These are phyloP conservation scores for Anhinga rufa DNA, from an alignment of 2,113 vertebrate species.

Conservation along the genomic window DNA sequence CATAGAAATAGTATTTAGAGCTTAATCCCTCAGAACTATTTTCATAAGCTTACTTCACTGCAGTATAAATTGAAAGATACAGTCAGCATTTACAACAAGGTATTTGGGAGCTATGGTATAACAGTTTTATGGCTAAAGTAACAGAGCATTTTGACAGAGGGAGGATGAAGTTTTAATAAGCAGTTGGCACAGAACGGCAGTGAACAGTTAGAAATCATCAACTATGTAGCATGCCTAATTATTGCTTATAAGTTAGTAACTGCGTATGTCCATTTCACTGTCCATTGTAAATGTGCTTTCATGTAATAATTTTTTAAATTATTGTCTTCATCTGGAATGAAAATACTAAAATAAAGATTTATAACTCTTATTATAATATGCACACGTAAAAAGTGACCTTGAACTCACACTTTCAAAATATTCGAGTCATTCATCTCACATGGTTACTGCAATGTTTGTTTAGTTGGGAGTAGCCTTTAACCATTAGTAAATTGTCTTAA, in stretches of 20 bases:
- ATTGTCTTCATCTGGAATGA: not conserved
- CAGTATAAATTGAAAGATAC: constrained; percentile 48
- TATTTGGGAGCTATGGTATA: constrained; percentile 14
- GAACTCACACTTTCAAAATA: not conserved
- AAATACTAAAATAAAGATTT: not conserved
- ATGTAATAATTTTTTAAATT: not conserved
- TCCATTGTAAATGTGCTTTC: not conserved
- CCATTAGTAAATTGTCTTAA: not conserved
- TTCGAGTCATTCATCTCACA: not conserved
- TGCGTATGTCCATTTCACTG: not conserved
- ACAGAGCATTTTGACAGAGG: constrained; percentile 5
- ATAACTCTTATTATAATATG: not conserved
- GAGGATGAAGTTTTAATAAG: constrained; percentile 16
- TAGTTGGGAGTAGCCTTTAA: not conserved
- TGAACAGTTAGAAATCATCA: not conserved
- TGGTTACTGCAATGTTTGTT: not conserved
- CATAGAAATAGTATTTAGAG: constrained; percentile 42
- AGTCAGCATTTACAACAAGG: constrained; percentile 43
- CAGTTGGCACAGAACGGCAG: not conserved
- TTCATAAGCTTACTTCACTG: constrained; percentile 42
- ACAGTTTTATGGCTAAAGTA: constrained; percentile 16
- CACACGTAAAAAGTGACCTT: not conserved
- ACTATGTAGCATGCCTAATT: not conserved
- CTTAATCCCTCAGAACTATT: constrained; percentile 53
- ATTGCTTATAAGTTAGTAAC: not conserved